Base-by-base conservation (phyloP, 2,888 invertebrate genomes). In the Lordiphosa fenestrarum region DNA sequence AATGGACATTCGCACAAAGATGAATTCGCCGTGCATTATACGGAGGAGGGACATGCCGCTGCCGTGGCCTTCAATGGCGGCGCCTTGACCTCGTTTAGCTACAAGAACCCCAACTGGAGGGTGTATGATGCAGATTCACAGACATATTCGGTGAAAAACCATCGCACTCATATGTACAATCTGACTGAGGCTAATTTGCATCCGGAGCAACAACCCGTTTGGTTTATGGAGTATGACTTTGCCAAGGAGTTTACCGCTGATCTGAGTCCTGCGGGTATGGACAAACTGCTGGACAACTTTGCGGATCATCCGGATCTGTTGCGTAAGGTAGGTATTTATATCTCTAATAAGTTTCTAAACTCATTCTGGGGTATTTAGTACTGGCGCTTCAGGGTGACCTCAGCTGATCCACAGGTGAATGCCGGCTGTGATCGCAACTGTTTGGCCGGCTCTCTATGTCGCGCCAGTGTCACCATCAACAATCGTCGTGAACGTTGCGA, bases 1-100 rank as follows among this genome's bases (percentile, higher is more conserved):
- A 95, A 94, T 83, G 96, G 96, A 0, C 96, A 96, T 86, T 93
- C 94, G 0, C 96, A 96, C 84, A 91, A 91, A 1, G 95, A 96
- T 76, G 93, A 94, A 84, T 91, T 94, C 69, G 91, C 92, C 71
- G 89, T 96, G 47, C 94, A 93, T 87, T 95, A 94, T 86, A 78
- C 87, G 0, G 58, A 65, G 0, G 92, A 75, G 12, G 84, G 77
- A 2, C 59, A 85, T 47, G 84, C 96, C 0, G 91, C 92, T 2
- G 93, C 91, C 62, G 91, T 96, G 2, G 93, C 94, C 2, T 96
- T 94, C 92, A 94, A 96, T 57, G 95, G 94, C 0, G 97, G 96
- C 3, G 94, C 95, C 69, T 89, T 95, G 7, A 96, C 96, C 0
- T 90, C 94, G 0, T 95, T 92, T 76, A 89, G 91, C 0, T 88